Base-by-base conservation (phyloP, 1,140 invertebrate genomes). In the Prorops nasuta region DNA sequence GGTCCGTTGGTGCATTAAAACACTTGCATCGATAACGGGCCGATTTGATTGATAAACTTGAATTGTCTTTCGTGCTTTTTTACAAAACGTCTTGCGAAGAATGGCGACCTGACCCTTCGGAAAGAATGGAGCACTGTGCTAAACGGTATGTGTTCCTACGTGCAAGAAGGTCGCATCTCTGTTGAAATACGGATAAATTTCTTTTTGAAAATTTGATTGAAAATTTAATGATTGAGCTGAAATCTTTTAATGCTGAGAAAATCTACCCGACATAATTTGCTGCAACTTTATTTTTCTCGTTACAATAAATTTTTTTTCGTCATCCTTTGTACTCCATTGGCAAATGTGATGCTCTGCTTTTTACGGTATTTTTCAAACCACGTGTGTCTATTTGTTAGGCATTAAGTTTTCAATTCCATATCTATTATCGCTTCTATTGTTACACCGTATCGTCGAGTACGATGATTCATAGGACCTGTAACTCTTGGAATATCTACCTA, bases 91-190 rank as follows among this genome's bases (percentile, higher is more conserved):
- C 36, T 56, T 44, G 35, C 34, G 52, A 58, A 72, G 63, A 62
- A 74, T 70, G 71, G 67, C 68, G 60, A 72, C 66, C 66, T 72
- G 71, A 74, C 69, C 69, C 63, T 49, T 60, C 34, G 42, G 47
- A 28, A 71, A 69, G 64, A 67, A 72, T 71, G 71, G 64, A 71
- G 67, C 63, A 67, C 63, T 63, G 60, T 63, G 44, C 57, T 56
- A 59, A 58, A 66, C 63, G 66, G 69, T 70, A 67, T 38, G 67
- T 63, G 53, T 57, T 17, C 43, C 39, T 3, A 24, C 18, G 15
- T 42, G 12, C 40, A 42, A 22, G 20, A 31, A 39, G 24, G 3
- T 44, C 21, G 37, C 32, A 21, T 21, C 16, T 54, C 32, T 49
- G 18, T 40, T 22, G 14, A 21, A 35, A 46, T 51, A 18, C 37